Evolutionary conservation across 2,797 vertebrate genomes (phyloP), one percentile per base, ranked within the genome.

Genomic region (Labroides dimidiatus): DNA sequence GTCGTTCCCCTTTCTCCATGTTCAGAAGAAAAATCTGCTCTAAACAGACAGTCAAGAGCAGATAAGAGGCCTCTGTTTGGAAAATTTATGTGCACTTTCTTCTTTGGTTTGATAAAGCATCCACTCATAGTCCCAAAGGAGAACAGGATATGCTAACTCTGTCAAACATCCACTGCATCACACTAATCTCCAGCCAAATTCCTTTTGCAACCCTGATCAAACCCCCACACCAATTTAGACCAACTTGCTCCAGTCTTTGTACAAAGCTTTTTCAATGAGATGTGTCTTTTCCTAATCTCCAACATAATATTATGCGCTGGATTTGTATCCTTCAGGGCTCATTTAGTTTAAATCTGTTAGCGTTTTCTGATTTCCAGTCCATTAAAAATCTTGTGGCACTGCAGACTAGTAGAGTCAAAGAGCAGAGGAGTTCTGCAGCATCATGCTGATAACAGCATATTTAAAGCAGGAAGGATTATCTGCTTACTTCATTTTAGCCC

Each of bases 1-100:
- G 73, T 72, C 15, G 44, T 54, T 42, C 61, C 23, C 47, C 55
- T 79, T 74, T 62, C 44, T 65, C 42, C 41, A 68, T 69, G 64
- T 73, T 87, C 83, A 81, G 51, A 83, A 75, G 75, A 81, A 64
- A 76, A 80, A 65, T 80, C 66, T 82, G 39, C 48, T 47, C 37
- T 64, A 64, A 85, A 72, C 61, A 78, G 68, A 55, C 78, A 68
- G 71, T 80, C 41, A 43, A 60, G 75, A 48, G 53, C 24, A 85
- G 85, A 84, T 87, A 89, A 84, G 79, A 37, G 2, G 42, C 69
- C 61, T 71, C 60, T 56, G 77, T 71, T 77, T 61, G 60, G 69
- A 81, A 76, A 84, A 85, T 57, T 65, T 47, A 30, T 37, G 61
- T 80, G 69, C 70, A 71, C 74, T 80, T 75, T 69, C 49, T 64